Percentiles rank a stretch among this genome's conserved stretches.
Conservation (phyloP, 1,140 invertebrate species). For the Saccostrea glomerata region DNA sequence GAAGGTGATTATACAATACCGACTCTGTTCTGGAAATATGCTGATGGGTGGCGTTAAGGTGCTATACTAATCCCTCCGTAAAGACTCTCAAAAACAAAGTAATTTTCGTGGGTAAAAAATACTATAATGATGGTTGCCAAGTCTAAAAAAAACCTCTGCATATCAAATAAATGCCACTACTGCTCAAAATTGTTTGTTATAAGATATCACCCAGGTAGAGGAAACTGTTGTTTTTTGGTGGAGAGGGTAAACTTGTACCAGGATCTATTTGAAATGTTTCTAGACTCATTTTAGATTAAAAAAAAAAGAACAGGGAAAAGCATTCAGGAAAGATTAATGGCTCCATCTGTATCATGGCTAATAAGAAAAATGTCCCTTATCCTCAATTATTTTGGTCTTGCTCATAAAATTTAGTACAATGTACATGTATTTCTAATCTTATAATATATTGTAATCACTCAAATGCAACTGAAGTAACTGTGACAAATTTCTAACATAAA, state of each 20-base stretch:
- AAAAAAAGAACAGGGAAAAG: too few species aligned
- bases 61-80: not conserved
- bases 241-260: constrained; percentile 4
- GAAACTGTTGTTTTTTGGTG: not conserved
- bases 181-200: not conserved
- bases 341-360: too few species aligned
- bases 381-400: too few species aligned
- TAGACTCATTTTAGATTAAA: too few species aligned
- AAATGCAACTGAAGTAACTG: too few species aligned
- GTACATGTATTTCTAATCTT: too few species aligned
- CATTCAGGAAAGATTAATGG: too few species aligned
- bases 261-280: not conserved
- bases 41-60: not conserved
- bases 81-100: not conserved
- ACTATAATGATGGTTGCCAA: not conserved
- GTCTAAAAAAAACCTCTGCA: not conserved
- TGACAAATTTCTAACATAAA: too few species aligned
- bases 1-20: not conserved
- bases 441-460: too few species aligned
- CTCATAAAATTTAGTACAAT: too few species aligned
- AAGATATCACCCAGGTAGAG: not conserved
- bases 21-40: not conserved
- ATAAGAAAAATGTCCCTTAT: too few species aligned
- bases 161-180: not conserved
- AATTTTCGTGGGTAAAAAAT: not conserved